Evolutionary conservation across 37 sponge, comb jelly and placozoan species (phyloP), one percentile per base, ranked within the genome.

Genomic region (Aplysina aerophoba): DNA sequence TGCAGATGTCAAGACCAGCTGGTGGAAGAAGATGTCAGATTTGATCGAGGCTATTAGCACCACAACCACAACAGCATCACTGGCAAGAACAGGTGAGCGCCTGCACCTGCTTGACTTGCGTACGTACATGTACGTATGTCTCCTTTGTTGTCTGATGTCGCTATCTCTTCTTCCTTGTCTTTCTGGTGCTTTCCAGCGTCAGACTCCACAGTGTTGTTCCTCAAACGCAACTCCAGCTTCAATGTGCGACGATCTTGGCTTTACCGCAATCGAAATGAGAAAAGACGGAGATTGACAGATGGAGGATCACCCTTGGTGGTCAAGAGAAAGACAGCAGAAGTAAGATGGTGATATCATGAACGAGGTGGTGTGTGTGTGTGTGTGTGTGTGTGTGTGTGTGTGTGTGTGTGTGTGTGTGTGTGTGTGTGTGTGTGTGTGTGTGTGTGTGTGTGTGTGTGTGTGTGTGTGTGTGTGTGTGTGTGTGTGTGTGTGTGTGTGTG

Each of bases 381-480:
- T 62, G 12, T 62, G 63, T 11, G 12, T 62, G 59, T 57, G 59
- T 57, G 59, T 57, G 59, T 57, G 59, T 57, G 59, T 57, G 59
- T 57, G 71, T 68, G 71, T 68, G 71, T 68, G 71, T 68, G 71
- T 72, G 73, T 72, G 12, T 36, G 38, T 31, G 33, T 13, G 73
- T 13, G 33, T 72, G 73, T 72, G 73, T 72, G 33, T 12, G 12
- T 72, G 73, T 68, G 71, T 68, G 71, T 68, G 71, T 77, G 20
- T 77, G 41, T 34, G 34, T 16, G 79, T 77, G 79, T 44, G 8
- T 44, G 6, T 44, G 3, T 44, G 3, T 44, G 50, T 44, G 50
- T 44, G 50, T 44, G 50, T 44, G 50, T 44, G 50, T 44, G 50
- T 44, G 50, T 44, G 50, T 44, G 50, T 44, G 50, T 44, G 3